A percentile compares a stretch with the other conserved stretches of the same genome.
Conservation (phyloP, 1,140 invertebrate genomes). For the Ruditapes philippinarum region DNA sequence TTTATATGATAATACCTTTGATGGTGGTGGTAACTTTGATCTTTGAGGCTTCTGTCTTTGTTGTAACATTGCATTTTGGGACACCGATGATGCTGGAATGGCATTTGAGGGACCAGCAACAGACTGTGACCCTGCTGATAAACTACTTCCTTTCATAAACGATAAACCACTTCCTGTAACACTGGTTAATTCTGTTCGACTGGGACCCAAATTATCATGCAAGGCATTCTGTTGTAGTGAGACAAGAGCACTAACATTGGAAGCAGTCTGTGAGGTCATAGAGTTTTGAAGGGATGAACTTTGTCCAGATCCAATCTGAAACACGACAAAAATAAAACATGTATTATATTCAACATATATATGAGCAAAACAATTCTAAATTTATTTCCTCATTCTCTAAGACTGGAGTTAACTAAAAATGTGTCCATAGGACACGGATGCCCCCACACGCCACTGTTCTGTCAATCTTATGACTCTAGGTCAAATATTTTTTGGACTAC, state of each 20-base stretch:
- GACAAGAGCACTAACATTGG: conserved; percentile 67
- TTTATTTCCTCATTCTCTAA: no score
- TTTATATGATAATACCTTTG: no score
- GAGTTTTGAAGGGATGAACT: conserved; percentile 63
- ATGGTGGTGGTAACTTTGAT: conserved; percentile 95
- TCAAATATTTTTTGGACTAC: no score
- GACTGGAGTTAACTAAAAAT: no score
- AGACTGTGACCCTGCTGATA: conserved; percentile 63
- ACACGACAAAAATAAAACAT: not conserved
- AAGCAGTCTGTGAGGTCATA: conserved; percentile 70
- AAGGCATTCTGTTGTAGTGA: no score
- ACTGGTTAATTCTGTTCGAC: conserved; percentile 36
- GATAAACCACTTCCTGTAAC: conserved; percentile 47
- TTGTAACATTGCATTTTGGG: conserved; percentile 81
- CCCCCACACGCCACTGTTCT: no score
- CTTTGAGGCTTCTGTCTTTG: conserved; percentile 91
- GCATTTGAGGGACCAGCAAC: conserved; percentile 49
- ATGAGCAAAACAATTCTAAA: no score
- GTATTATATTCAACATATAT: not conserved
- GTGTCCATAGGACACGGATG: no score
- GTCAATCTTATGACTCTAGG: no score
- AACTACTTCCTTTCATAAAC: conserved; percentile 36
- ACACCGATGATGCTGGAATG: conserved; percentile 70
- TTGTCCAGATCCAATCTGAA: conserved; percentile 69
- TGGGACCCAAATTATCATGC: no score